phyloP scores from a whole-genome alignment of 2,888 invertebrate species.

The Anorthoa munda region DNA sequence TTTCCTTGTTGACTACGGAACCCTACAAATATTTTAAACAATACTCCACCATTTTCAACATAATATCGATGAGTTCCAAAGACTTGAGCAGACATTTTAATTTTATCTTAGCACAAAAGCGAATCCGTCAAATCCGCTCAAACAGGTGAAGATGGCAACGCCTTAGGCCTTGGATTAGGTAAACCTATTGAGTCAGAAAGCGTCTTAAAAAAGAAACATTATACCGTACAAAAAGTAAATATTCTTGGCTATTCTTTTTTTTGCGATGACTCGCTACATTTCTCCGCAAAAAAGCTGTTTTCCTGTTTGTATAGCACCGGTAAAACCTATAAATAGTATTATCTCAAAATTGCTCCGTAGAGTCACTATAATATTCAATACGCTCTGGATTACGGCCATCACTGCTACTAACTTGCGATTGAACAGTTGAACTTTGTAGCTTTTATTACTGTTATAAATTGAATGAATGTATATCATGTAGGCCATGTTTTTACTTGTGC shows the following conservation, averaged over 20 bases:
- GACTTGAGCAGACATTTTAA: conserved; percentile 26
- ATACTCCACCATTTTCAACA: not conserved
- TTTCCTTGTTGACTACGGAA: no score
- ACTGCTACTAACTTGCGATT: conserved; percentile 35
- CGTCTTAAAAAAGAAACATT: conserved; percentile 24
- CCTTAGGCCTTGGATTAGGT: conserved; percentile 37
- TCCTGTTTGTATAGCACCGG: not conserved
- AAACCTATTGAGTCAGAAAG: no score
- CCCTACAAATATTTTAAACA: no score
- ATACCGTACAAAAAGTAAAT: not conserved
- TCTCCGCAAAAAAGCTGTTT: not conserved
- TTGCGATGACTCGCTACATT: not conserved
- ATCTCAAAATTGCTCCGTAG: conserved; percentile 32
- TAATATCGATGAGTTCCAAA: conserved; percentile 7
- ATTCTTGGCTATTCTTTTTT: not conserved
- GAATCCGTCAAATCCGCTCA: conserved; percentile 44
- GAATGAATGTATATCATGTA: not conserved
- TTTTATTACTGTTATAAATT: not conserved
- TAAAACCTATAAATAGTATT: conserved; percentile 18
- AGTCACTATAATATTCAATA: conserved; percentile 44
- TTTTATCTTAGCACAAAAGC: conserved; percentile 36
- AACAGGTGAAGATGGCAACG: conserved; percentile 30
- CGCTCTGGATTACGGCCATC: conserved; percentile 34
- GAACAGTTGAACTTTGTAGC: conserved; percentile 21
- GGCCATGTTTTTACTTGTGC: no score